Base-by-base conservation (phyloP, 2,113 vertebrate species). In the Thymallus thymallus region DNA sequence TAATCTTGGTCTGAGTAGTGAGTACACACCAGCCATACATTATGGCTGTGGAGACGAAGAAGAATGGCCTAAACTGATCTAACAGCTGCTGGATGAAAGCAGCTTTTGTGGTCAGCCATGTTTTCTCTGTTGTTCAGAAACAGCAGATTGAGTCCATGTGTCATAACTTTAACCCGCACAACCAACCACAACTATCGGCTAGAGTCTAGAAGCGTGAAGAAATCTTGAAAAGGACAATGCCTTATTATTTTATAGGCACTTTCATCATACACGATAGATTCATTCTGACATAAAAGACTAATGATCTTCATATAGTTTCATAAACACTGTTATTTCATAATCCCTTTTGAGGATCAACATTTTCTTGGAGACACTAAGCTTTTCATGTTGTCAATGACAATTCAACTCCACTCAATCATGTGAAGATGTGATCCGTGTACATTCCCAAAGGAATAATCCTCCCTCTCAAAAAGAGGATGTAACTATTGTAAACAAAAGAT, bases 21-120 rank as follows among this genome's bases (percentile, higher is more conserved):
- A 74, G 79, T 13, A 32, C 75, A 24, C 29, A 77, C 75, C 75
- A 85, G 79, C 73, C 73, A 80, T 77, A 75, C 77, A 86, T 86
- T 83, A 83, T 82, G 77, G 86, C 76, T 61, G 56, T 73, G 29
- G 71, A 5, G 26, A 76, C 80, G 85, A 91, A 76, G 76, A 84
- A 81, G 82, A 84, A 85, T 81, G 30, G 65, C 79, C 76, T 58
- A 76, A 41, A 41, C 35, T 41, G 35, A 82, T 85, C 63, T 18
- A 1, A 58, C 61, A 29, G 68, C 48, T n/a, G 65, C 35, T 3
- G 23, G 63, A 69, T 72, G 55, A 74, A 80, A 48, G 26, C 76
- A 79, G 55, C 2, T 77, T 7, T 73, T 82, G 77, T 73, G 79
- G 82, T 90, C 69, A 77, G 20, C 14, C 0, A 41, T 86, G 83